Evolutionary conservation across 1,140 invertebrate genomes (phyloP).

Genomic region (Drosophila miranda): DNA sequence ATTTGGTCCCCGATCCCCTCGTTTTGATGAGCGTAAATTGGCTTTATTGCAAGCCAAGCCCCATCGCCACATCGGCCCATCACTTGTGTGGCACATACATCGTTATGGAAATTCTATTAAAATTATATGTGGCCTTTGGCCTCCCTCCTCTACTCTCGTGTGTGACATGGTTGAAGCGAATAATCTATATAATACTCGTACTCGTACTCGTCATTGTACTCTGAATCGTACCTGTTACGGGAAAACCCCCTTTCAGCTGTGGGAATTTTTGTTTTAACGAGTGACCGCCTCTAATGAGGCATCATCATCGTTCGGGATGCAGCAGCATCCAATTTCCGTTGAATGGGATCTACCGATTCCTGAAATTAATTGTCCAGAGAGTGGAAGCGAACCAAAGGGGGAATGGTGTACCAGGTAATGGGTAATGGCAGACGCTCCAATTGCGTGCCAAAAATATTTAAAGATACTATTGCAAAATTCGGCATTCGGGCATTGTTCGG

Average conservation of each 20-base stretch:
- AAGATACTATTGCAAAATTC: no score
- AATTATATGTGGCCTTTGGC: constrained; percentile 25
- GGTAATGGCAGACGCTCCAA: no score
- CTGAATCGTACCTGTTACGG: not conserved
- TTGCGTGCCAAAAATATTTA: no score
- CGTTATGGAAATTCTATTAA: constrained; percentile 58
- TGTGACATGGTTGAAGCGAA: no score
- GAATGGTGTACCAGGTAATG: no score
- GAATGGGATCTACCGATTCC: constrained; percentile 12
- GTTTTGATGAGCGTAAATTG: constrained; percentile 15
- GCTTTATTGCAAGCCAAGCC: constrained; percentile 4
- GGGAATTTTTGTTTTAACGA: constrained; percentile 3
- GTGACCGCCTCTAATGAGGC: constrained; percentile 5
- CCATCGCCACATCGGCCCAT: constrained; percentile 6
- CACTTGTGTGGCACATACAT: constrained; percentile 28
- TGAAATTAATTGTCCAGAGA: constrained; percentile 59
- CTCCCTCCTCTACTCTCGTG: no score
- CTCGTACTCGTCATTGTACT: no score
- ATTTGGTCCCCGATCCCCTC: constrained; percentile 9
- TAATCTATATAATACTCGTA: not conserved
- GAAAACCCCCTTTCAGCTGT: constrained; percentile 1
- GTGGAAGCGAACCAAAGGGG: constrained; percentile 31
- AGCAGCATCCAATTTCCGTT: constrained; percentile 6
- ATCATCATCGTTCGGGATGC: constrained; percentile 24
- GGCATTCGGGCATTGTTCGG: no score